Evolutionary conservation across 1,140 invertebrate genomes (phyloP), one percentile per base, ranked within the genome.

Genomic region (Bombus superbus): DNA sequence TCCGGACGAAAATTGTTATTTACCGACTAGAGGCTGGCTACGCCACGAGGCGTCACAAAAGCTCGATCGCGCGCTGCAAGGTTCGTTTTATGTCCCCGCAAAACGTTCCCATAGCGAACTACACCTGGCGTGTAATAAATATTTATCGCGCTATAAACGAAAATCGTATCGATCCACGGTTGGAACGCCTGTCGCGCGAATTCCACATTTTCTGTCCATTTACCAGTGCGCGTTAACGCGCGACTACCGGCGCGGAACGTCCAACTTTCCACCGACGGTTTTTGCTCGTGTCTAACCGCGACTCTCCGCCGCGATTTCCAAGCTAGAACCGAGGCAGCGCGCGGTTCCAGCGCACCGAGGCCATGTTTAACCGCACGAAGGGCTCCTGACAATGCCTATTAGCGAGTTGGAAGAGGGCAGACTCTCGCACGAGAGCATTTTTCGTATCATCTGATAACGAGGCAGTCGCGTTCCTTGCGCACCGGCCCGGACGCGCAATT

Each of bases 401-500:
- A 53, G 47, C 47, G 47, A 53, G 47, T 53, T 53, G 18, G 18
- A 5, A 53, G 47, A 53, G 47, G 47, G 47, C 47, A 53, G 5
- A 22, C 18, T 53, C 47, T 53, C 47, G 47, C 47, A 53, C 47
- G 47, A 53, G 47, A 53, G n/a, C 9, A 44, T 69, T 78, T 69
- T 78, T 71, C 66, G 25, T 22, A 25, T 32, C 38, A 32, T 59
- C 38, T 15, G 82, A 59, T 69, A 76, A 69, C 74, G 47, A 76
- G 62, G 59, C 44, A 35, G 22, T 44, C 78, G 44, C 44, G 78
- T 68, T 53, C 78, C 78, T 35, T 38, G 68, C 38, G 64, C 62
- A 68, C 25, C 42, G 42, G 66, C 35, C 35, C 35, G 38, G 38
- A 71, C 82, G 66, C 22, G 75, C 66, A 73, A 80, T 85, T 73